Conservation (phyloP, 2,797 vertebrate genomes). For the Falco peregrinus region DNA sequence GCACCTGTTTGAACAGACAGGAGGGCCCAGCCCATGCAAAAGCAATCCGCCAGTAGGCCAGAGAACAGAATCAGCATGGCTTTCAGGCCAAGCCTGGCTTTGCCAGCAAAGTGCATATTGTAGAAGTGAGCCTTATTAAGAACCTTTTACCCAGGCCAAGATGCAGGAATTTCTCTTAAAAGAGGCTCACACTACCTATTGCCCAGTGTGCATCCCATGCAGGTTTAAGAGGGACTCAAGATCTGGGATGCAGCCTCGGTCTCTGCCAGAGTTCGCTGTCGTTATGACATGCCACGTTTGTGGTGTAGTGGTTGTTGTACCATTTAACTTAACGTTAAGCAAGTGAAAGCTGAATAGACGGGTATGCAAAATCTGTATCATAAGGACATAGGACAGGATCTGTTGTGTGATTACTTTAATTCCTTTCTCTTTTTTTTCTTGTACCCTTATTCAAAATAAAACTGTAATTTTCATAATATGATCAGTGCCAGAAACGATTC, state of each 20-base stretch:
- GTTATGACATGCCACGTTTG: background rate
- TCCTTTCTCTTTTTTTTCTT: background rate
- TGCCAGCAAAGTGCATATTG: background rate
- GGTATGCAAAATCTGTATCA: background rate
- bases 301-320: background rate
- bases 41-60: background rate
- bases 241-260: background rate
- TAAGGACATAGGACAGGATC: background rate
- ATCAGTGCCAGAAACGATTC: background rate
- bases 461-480: background rate
- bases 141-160: background rate
- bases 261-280: background rate
- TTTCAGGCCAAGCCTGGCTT: background rate
- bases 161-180: background rate
- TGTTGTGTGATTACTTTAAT: background rate
- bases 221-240: background rate
- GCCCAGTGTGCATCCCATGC: background rate
- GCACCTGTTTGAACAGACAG: background rate
- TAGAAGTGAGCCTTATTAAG: background rate
- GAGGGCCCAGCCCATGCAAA: background rate
- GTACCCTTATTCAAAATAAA: conserved; percentile 8
- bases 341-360: background rate
- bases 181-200: background rate
- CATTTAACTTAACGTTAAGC: background rate
- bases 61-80: background rate